Base-by-base conservation (phyloP, 2,113 vertebrate genomes). In the Porphyrio hochstetteri region DNA sequence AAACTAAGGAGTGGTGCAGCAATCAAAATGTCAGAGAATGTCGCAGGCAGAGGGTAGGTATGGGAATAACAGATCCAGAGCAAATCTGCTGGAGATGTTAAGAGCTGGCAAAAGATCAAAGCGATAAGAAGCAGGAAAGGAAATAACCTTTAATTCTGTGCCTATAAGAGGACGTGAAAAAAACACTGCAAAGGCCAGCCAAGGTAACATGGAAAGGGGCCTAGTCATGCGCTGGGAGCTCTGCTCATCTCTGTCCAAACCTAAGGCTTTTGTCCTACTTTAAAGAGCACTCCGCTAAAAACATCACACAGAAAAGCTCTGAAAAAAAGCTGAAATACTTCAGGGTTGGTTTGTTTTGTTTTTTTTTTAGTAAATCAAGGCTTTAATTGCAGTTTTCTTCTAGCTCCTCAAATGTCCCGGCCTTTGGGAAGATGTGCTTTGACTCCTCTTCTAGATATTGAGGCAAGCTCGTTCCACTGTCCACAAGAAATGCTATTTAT, bases 61-160 rank as follows among this genome's bases (percentile, higher is more conserved):
- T 74, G 79, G 90, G 82, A 96, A 95, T 95, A 95, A 92, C 90
- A 95, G 97, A 96, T 95, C 97, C 94, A 95, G 93, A 96, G 94
- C 88, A 94, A 93, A 96, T 84, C 92, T 95, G 95, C 94, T 96
- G 90, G 86, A 95, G 92, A 94, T 95, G 95, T 92, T 91, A 76
- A 88, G 42, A 93, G 91, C 95, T 96, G 95, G 95, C 81, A 95
- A 90, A 93, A 90, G 92, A 96, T 95, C 96, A 97, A 93, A 94
- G 96, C 7, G 88, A 95, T 97, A 97, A 96, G 93, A 86, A 68
- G 52, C 53, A 92, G 86, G 70, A 95, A 96, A 88, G 89, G 94
- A 94, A 96, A 96, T 95, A 97, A 97, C 94, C 91, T 95, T 97
- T 97, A 96, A 89, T 94, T 97, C 82, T 82, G 84, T 86, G 82